phyloP scores from a whole-genome alignment of 2,888 invertebrate genomes.

The Tetranychus piercei region DNA sequence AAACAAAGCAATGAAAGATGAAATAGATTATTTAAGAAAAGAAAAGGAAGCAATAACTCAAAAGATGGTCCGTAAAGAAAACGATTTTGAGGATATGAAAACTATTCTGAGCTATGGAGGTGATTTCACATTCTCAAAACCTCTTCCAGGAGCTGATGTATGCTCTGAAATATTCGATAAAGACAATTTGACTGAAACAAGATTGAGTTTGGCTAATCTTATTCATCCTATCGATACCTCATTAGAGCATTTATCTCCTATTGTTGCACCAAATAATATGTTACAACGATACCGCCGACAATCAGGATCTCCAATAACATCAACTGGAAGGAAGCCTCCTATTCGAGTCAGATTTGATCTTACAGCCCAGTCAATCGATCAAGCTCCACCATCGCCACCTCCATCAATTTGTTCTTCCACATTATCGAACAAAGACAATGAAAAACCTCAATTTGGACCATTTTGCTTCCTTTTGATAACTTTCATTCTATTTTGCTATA shows the following conservation, averaged over 20 bases:
- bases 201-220: neutral
- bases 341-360: neutral
- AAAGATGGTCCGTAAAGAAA: neutral
- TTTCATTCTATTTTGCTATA: neutral
- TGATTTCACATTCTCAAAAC: neutral
- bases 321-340: neutral
- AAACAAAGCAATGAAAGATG: neutral
- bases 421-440: neutral
- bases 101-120: neutral
- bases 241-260: neutral
- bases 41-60: neutral
- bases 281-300: neutral
- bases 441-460: neutral
- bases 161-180: neutral
- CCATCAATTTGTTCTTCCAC: neutral
- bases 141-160: neutral
- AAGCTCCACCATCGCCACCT: neutral
- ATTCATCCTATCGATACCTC: neutral
- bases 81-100: slow-evolving; percentile 3
- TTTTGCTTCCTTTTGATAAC: neutral
- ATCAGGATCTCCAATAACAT: neutral
- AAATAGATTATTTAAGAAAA: neutral
- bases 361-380: neutral
- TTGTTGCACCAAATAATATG: neutral
- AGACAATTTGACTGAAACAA: neutral